These are phyloP conservation scores for Apotomis turbidana DNA, from an alignment of 2,888 invertebrate genomes.

Conservation along the genomic window DNA sequence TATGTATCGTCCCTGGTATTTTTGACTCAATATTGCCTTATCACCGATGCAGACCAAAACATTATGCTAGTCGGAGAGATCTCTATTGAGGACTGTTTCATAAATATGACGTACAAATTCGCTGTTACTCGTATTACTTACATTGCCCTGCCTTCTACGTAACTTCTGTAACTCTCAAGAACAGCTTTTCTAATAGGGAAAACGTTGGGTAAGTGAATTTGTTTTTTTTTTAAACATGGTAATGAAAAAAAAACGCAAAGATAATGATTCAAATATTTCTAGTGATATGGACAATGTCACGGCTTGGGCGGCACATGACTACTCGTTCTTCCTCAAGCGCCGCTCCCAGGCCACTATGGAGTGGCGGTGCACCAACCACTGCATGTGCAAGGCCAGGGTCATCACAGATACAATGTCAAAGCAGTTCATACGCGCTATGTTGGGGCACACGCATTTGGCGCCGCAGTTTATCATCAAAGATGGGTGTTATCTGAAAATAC, in stretches of 20 bases:
- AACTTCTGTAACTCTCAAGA: no score
- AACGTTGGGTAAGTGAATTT: no score
- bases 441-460: constrained; percentile 3
- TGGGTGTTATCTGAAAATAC: constrained; percentile 15
- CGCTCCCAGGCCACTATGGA: not conserved
- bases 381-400: constrained; percentile 13
- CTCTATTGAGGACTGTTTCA: no score
- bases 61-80: no score
- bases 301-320: constrained; percentile 1
- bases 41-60: no score
- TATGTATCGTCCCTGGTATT: no score
- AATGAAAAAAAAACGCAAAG: not conserved
- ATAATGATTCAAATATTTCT: not conserved
- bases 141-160: no score
- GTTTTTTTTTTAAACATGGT: no score
- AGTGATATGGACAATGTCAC: constrained; percentile 12
- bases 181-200: no score
- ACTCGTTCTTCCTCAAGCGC: constrained; percentile 22
- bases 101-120: no score
- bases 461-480: constrained; percentile 6
- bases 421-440: constrained; percentile 2
- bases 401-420: not conserved
- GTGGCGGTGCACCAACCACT: constrained; percentile 23
- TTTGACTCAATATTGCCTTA: no score
- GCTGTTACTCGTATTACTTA: no score